Base-by-base conservation (phyloP, 2,888 invertebrate species). In the Meghimatium bilineatum region DNA sequence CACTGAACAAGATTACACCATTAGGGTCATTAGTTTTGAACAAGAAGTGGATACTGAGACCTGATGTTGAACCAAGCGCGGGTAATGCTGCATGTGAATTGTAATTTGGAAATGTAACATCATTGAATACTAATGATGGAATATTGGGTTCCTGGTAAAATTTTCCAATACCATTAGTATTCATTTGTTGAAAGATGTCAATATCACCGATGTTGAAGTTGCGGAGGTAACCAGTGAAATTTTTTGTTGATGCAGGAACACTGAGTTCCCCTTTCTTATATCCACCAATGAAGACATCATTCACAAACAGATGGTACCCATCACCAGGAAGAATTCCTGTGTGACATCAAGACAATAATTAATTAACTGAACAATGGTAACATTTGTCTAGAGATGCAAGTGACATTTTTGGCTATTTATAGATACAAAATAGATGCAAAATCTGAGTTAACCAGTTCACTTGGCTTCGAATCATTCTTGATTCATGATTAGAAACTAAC, bases 11-110 rank as follows among this genome's bases (percentile, higher is more conserved):
- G 32, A 92, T 87, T 1, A 92, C 78, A 0, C 92, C 91, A 80
- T 89, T 89, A 3, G 89, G 85, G 36, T 91, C 89, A 36, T 87
- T 87, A 2, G 92, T 92, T 84, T 90, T 90, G 83, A 92, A 91
- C 85, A 91, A 88, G 74, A 92, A 91, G 80, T 89, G 87, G 2
- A 92, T 84, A 36, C 88, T 88, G 85, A 91, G 85, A 0, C 84
- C 87, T 17, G 85, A 83, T 1, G 87, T 85, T 10, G 86, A 80
- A 23, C 82, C 76, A 69, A 92, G 82, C 1, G 88, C 74, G 6
- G 87, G 86, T n/a, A 92, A 85, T 71, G 87, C 85, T 38, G 89
- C 85, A 76, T 84, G 88, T 0, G 88, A 82, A 23, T 89, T 83
- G 32, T 87, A 85, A 3, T 87, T 84, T 34, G 90, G 88, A 79